Base-by-base conservation (phyloP, 2,888 invertebrate species). In the Luffia ferchaultella region DNA sequence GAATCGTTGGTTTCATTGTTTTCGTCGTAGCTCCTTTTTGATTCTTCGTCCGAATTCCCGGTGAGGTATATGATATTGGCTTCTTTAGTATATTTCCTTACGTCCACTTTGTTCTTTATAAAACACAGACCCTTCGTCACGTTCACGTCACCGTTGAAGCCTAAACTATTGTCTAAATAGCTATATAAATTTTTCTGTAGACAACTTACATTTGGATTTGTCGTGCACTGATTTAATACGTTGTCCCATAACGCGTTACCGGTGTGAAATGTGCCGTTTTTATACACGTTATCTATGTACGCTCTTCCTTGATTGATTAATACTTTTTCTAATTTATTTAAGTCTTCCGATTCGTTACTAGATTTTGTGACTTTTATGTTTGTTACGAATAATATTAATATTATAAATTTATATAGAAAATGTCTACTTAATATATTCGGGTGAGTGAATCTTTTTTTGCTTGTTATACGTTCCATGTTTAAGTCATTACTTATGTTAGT, bases 141-240 rank as follows among this genome's bases (percentile, higher is more conserved):
- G 57, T 88, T 88, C 16, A 91, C 80, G 65, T 92, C 90, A 62
- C 87, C 87, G 18, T 79, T 77, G 43, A 86, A 83, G 44, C 87
- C 86, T 49, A 94, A 76, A 19, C 88, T 88, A 20, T 87, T 85
- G 57, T 90, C 88, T 54, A 94, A 71, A 62, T 90, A 93, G n/a
- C 85, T 77, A 62, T 90, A 91, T 30, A 93, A 88, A 62, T 90
- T 92, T 61, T 89, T 90, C 62, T 92, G 91, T 51, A 94, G 89
- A 67, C 94, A 94, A 57, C 88, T 87, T 62, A 91, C 84, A 53
- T 90, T 85, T 16, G 91, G 89, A 49, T 85, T 80, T 12, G 76
- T 78, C 45, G 86, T 86, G 65, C 93, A 94, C 63, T 93, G 89
- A 55, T 86, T 87, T 50, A 93, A 80, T 55, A 94, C 85, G 52